Conservation (phyloP, 2,797 vertebrate genomes). For the Alosa sapidissima region DNA sequence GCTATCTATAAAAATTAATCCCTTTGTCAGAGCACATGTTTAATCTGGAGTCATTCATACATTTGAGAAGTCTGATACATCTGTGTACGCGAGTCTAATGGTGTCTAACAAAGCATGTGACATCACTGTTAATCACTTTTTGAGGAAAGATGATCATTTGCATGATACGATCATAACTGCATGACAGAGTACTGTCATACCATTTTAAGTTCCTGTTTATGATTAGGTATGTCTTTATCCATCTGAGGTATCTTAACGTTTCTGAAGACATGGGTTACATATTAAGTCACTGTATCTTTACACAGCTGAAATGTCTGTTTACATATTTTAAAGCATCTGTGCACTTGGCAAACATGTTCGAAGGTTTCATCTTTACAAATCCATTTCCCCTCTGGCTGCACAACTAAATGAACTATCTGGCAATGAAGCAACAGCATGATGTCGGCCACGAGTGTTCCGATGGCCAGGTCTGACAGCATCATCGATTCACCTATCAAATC, state of each 20-base stretch:
- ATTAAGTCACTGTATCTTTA: not conserved
- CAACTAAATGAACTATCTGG: not conserved
- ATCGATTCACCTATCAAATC: not conserved
- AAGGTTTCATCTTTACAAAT: not conserved
- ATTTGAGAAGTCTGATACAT: not conserved
- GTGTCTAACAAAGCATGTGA: not conserved
- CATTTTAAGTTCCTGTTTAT: not conserved
- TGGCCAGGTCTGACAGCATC: not conserved
- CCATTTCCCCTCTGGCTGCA: not conserved
- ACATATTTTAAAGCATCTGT: not conserved
- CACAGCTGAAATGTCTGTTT: not conserved
- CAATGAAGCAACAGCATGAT: not conserved
- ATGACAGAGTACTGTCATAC: not conserved
- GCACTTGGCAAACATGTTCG: not conserved
- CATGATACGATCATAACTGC: not conserved
- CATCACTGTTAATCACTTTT: not conserved
- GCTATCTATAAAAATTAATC: not conserved
- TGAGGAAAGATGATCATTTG: not conserved
- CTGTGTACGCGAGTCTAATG: not conserved
- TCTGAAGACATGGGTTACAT: not conserved
- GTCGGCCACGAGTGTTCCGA: not conserved
- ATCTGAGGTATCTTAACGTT: not conserved
- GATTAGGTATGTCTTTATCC: not conserved
- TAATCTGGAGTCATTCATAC: not conserved
- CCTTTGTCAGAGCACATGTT: slow-evolving; percentile 14